Conservation (phyloP, 1,140 invertebrate species). For the Rhopalosiphum maidis region DNA sequence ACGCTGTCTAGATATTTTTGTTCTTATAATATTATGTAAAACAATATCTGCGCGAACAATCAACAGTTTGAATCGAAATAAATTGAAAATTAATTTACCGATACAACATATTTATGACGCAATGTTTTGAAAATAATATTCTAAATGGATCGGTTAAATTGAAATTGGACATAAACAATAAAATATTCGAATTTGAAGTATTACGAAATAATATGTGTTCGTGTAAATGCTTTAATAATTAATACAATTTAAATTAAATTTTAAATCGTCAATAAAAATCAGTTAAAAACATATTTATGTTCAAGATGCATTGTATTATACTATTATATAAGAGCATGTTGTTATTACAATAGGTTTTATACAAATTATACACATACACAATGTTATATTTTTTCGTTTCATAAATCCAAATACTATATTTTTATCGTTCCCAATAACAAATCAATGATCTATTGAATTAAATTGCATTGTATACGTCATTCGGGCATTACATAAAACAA, state of each 20-base stretch:
- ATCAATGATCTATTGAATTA: not conserved
- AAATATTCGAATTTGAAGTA: not conserved
- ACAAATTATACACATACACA: not conserved
- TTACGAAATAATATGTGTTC: not conserved
- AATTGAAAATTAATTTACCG: not conserved
- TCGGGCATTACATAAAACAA: not conserved
- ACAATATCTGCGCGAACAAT: not conserved
- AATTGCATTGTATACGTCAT: not conserved
- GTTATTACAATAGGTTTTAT: not conserved
- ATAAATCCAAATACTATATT: not conserved
- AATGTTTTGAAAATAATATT: not conserved
- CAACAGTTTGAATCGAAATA: slow-evolving; percentile 1
- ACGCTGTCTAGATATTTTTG: not conserved
- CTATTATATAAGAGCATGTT: too few species aligned
- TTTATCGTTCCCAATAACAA: not conserved
- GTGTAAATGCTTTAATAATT: not conserved
- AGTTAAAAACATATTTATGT: not conserved
- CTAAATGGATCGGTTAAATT: not conserved
- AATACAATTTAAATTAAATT: not conserved
- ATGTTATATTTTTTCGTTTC: not conserved
- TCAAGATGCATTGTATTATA: too few species aligned
- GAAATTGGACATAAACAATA: not conserved
- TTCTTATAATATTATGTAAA: not conserved
- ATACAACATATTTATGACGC: not conserved
- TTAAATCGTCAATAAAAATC: not conserved